Percentiles rank a stretch among this genome's conserved stretches.
Evolutionary conservation across 2,888 invertebrate species (phyloP).

Genomic region (Epinotia bilunana): DNA sequence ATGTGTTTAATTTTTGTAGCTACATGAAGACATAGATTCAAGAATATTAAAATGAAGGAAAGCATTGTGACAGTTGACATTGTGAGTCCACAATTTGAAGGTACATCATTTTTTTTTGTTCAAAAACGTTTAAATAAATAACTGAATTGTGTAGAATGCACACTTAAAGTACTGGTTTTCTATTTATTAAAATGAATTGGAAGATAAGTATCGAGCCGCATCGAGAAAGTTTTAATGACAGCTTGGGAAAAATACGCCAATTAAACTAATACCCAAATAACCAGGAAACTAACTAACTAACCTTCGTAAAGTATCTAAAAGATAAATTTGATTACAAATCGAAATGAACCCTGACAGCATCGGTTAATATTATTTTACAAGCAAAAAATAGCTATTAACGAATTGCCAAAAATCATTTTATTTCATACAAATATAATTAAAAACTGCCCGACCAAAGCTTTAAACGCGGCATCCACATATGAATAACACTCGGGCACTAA

Average conservation of each 20-base stretch:
- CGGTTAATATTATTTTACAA: neutral
- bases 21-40: neutral
- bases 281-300: neutral
- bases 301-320: neutral
- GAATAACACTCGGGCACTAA: constrained; percentile 2
- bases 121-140: too few species aligned
- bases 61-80: too few species aligned
- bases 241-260: too few species aligned
- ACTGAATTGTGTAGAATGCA: too few species aligned
- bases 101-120: too few species aligned
- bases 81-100: too few species aligned
- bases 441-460: constrained; percentile 1
- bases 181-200: too few species aligned
- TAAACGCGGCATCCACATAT: neutral
- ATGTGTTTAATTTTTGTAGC: neutral
- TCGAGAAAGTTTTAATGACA: too few species aligned
- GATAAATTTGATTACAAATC: neutral
- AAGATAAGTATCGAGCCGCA: too few species aligned
- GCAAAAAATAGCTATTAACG: neutral
- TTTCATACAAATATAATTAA: neutral
- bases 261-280: too few species aligned
- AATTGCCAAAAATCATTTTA: neutral
- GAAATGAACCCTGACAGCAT: neutral
- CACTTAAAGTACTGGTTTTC: too few species aligned
- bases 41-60: too few species aligned